Conservation (phyloP, 2,888 invertebrate species). For the Chromoteleia sp. region DNA sequence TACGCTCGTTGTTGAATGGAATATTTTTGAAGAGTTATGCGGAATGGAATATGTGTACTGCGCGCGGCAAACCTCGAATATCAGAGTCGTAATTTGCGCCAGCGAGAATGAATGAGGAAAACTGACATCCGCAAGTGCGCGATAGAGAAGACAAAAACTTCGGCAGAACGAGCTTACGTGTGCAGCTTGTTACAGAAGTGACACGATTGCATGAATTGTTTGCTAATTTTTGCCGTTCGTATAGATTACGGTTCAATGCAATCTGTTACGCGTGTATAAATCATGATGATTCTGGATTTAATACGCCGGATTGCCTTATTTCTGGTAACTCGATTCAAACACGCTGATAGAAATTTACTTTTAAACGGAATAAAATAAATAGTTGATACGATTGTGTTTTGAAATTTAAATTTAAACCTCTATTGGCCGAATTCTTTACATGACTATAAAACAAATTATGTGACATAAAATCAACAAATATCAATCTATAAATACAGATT, state of each 20-base stretch:
- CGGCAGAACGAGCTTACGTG: conserved; percentile 30
- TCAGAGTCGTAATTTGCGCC: conserved; percentile 45
- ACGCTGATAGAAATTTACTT: too few species aligned
- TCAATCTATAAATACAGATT: too few species aligned
- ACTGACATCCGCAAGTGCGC: conserved; percentile 45
- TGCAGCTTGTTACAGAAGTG: conserved; percentile 27
- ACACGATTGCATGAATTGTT: conserved; percentile 41
- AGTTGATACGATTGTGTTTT: too few species aligned
- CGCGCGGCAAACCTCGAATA: conserved; percentile 30
- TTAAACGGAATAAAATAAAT: too few species aligned
- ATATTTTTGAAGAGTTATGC: conserved; percentile 56
- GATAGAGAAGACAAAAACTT: conserved; percentile 43
- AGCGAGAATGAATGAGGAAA: conserved; percentile 41
- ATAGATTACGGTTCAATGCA: conserved; percentile 44
- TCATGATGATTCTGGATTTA: conserved; percentile 26
- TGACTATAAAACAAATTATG: too few species aligned
- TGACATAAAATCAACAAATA: too few species aligned
- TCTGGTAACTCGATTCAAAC: too few species aligned
- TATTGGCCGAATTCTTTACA: too few species aligned
- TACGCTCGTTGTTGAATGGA: conserved; percentile 41
- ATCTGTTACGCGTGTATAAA: conserved; percentile 21
- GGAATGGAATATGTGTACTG: conserved; percentile 48
- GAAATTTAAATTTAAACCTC: too few species aligned
- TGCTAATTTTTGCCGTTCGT: conserved; percentile 41
- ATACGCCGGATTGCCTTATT: too few species aligned